These are phyloP conservation scores for Chrysodeixis includens DNA, from an alignment of 2,888 invertebrate genomes.

Conservation along the genomic window DNA sequence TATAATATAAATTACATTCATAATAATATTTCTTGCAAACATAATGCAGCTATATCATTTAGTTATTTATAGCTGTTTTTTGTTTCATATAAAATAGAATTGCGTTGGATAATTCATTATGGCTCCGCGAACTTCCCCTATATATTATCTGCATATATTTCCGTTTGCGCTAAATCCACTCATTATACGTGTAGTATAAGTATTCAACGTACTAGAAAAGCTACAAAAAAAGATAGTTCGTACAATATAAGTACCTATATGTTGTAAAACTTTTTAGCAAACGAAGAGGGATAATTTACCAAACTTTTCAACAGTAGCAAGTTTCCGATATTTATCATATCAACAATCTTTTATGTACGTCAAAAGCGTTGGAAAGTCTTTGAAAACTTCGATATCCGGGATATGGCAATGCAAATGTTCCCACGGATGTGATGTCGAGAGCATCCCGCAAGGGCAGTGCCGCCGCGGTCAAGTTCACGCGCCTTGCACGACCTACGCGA, in stretches of 20 bases:
- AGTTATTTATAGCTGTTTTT: slow-evolving; percentile 1
- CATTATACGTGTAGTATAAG: too few species aligned
- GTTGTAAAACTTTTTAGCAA: too few species aligned
- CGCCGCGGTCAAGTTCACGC: slow-evolving; percentile 59
- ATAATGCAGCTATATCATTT: neutral
- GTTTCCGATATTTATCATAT: neutral
- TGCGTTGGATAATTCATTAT: neutral
- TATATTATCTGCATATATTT: neutral
- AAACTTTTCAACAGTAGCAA: too few species aligned
- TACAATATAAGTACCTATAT: too few species aligned
- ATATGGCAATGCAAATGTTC: slow-evolving; percentile 31
- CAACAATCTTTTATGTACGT: neutral
- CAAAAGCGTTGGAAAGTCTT: neutral
- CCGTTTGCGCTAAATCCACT: neutral
- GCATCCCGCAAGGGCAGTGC: slow-evolving; percentile 44
- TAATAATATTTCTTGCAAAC: neutral
- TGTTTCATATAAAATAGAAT: neutral
- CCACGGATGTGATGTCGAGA: slow-evolving; percentile 27
- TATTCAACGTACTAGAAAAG: too few species aligned
- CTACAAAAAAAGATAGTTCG: too few species aligned
- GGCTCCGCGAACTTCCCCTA: slow-evolving; percentile 1
- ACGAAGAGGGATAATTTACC: neutral
- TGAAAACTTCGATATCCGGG: neutral
- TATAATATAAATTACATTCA: neutral
- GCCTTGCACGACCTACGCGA: slow-evolving; percentile 44